Evolutionary conservation across 2,888 invertebrate species (phyloP).

Genomic region (Napeogenes sylphis): DNA sequence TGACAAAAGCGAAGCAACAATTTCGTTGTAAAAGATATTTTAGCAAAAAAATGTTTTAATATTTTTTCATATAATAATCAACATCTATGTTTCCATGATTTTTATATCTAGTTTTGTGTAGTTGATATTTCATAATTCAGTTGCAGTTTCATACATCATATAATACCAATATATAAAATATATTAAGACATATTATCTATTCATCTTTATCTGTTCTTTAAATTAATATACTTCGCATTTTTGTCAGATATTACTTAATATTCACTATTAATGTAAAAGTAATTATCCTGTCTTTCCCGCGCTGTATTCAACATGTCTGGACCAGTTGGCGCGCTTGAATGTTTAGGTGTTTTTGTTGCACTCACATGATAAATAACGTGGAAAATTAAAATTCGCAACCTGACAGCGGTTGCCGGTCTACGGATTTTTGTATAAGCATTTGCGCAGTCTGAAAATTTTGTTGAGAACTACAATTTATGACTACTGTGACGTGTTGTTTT

Average conservation of each 20-base stretch:
- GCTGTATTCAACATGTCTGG: conserved; percentile 19
- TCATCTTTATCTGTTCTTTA: no score
- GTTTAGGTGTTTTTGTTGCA: conserved; percentile 30
- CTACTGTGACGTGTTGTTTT: conserved; percentile 3
- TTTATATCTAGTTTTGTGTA: neutral
- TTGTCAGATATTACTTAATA: neutral
- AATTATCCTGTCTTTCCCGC: conserved; percentile 9
- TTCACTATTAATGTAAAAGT: conserved; percentile 1
- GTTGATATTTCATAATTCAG: no score
- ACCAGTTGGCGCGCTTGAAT: conserved; percentile 10
- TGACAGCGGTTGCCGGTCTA: conserved; percentile 17
- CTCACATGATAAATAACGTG: conserved; percentile 53
- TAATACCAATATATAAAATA: no score
- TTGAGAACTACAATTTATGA: conserved; percentile 6
- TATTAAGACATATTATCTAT: no score
- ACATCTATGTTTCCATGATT: neutral
- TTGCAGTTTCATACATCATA: no score
- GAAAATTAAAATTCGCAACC: conserved; percentile 50
- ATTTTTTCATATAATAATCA: neutral
- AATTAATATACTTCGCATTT: no score
- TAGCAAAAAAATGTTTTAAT: neutral
- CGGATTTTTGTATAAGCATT: conserved; percentile 11
- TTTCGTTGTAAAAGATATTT: neutral
- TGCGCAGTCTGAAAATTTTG: conserved; percentile 3
- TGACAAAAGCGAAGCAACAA: neutral